Percentiles rank a stretch among this genome's conserved stretches.
phyloP scores from a whole-genome alignment of 1,140 invertebrate genomes.

The Ceratina calcarata region DNA sequence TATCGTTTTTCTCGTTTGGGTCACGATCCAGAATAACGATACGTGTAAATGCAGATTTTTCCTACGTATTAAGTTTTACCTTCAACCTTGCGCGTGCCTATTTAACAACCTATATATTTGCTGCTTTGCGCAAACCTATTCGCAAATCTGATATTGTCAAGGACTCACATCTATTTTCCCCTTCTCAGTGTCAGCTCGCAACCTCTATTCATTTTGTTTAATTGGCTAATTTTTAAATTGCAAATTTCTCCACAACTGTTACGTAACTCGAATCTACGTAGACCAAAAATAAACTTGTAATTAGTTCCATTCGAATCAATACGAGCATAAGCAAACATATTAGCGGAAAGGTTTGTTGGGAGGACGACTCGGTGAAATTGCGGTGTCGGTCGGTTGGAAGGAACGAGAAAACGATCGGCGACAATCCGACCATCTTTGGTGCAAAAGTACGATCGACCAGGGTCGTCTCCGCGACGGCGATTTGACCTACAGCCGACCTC shows the following conservation, averaged over 20 bases:
- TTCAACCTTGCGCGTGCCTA: background rate
- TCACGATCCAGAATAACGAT: slow-evolving; percentile 32
- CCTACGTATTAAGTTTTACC: background rate
- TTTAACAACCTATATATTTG: background rate
- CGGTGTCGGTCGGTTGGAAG: slow-evolving; percentile 13
- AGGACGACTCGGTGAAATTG: slow-evolving; percentile 1
- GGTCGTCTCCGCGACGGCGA: slow-evolving; percentile 50
- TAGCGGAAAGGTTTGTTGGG: background rate
- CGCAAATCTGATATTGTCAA: slow-evolving; percentile 13
- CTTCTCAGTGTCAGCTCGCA: background rate
- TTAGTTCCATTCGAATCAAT: background rate
- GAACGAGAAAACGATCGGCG: slow-evolving; percentile 19
- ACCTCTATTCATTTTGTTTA: background rate
- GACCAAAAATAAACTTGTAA: background rate
- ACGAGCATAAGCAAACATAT: too few relatives aligned
- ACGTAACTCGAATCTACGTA: background rate
- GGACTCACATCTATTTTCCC: background rate
- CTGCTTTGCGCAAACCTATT: background rate
- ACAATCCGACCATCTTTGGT: slow-evolving; percentile 51
- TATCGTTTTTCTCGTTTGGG: slow-evolving; percentile 48
- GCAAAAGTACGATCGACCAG: slow-evolving; percentile 24
- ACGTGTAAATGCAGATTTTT: background rate
- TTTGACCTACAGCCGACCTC: slow-evolving; percentile 67
- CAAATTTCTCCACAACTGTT: background rate
- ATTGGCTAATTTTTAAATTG: background rate